Conservation (phyloP, 2,113 vertebrate species). For the Urocynchramus pylzowi region DNA sequence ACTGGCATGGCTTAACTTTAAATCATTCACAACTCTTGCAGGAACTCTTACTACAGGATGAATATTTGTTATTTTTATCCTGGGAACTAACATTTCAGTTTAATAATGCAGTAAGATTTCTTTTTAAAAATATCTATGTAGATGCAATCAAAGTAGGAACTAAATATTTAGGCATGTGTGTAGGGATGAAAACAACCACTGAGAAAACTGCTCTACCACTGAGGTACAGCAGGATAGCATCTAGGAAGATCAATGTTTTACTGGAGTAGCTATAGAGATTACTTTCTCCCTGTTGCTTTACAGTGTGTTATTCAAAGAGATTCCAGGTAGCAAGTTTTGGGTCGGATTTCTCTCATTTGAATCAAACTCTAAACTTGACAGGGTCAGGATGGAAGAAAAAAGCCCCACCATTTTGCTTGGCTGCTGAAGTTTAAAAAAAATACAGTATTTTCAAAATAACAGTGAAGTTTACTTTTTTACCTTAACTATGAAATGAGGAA, state of each 20-base stretch:
- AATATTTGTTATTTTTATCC: neutral
- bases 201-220: neutral
- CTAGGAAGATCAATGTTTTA: neutral
- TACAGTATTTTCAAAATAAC: neutral
- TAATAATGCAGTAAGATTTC: neutral
- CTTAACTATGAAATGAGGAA: neutral
- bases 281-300: neutral
- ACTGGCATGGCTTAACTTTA: neutral
- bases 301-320: neutral
- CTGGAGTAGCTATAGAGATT: neutral
- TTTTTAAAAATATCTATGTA: neutral
- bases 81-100: neutral
- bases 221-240: neutral
- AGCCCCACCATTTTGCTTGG: fast-evolving
- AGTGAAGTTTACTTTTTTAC: neutral
- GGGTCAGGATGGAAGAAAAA: neutral
- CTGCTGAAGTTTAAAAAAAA: neutral
- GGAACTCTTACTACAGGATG: neutral
- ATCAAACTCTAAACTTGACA: neutral
- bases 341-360: neutral
- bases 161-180: neutral
- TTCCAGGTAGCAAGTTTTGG: neutral
- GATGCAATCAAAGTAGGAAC: neutral
- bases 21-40: neutral
- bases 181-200: neutral